Conservation (phyloP, 1,140 invertebrate species). For the Scylla paramamosain region DNA sequence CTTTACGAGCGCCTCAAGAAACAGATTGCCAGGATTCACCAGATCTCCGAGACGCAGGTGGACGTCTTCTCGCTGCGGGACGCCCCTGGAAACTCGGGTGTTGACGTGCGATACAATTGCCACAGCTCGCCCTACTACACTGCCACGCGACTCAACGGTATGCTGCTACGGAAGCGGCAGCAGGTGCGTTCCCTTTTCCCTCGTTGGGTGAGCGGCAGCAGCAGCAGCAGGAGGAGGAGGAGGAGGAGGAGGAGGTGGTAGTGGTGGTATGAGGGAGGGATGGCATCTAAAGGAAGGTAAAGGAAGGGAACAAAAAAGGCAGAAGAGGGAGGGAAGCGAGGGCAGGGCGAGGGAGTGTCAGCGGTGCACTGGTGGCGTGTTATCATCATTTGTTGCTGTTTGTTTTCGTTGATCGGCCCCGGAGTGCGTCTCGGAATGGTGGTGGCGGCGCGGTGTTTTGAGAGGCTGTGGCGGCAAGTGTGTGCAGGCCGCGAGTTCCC, state of each 20-base stretch:
- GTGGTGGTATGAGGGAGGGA: not conserved
- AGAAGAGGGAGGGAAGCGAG: slow-evolving; percentile 11
- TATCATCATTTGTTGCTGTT: not conserved
- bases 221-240: too few relatives aligned
- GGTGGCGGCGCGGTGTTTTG: not conserved
- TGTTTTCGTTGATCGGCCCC: not conserved
- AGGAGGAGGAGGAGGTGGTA: not conserved
- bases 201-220: too few relatives aligned
- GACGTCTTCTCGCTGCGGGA: slow-evolving; percentile 96
- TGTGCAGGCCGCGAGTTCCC: not conserved
- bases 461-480: not conserved
- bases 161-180: slow-evolving; percentile 91
- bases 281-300: not conserved
- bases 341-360: not conserved
- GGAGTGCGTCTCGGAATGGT: not conserved
- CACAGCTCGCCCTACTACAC: slow-evolving; percentile 98
- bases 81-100: slow-evolving; percentile 82
- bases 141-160: slow-evolving; percentile 95
- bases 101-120: slow-evolving; percentile 95
- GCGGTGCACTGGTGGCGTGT: not conserved
- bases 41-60: slow-evolving; percentile 89
- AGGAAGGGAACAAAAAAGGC: not conserved
- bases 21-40: slow-evolving; percentile 64
- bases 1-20: slow-evolving; percentile 72
- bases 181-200: slow-evolving; percentile 81